These are phyloP conservation scores for Scaptodrosophila latifasciaeformis DNA, from an alignment of 2,888 invertebrate species.

Conservation along the genomic window DNA sequence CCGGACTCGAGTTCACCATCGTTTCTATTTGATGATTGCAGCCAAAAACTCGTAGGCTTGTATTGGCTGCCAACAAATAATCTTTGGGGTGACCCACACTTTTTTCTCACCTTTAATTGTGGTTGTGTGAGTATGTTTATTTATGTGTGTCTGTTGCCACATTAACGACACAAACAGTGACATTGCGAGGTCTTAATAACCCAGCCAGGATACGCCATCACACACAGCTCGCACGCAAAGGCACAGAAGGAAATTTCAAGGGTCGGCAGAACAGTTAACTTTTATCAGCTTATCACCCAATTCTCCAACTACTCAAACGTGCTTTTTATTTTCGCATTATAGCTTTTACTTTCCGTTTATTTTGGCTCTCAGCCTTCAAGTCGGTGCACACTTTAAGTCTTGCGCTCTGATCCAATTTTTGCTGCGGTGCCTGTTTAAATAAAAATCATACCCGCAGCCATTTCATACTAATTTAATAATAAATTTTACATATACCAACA, in stretches of 20 bases:
- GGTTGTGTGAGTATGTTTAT: conserved; percentile 11
- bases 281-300: neutral
- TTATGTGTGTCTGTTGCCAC: conserved; percentile 45
- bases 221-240: conserved; percentile 27
- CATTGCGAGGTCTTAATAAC: conserved; percentile 13
- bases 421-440: neutral
- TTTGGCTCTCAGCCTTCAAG: neutral
- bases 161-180: conserved; percentile 43
- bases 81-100: no score
- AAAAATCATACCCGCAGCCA: neutral
- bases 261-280: neutral
- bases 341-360: neutral
- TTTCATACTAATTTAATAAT: neutral
- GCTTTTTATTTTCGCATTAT: no score
- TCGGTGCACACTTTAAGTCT: neutral
- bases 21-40: no score
- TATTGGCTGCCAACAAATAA: no score
- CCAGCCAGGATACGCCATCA: conserved; percentile 7
- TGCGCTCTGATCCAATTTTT: neutral
- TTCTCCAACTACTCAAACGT: no score
- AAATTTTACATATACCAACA: neutral
- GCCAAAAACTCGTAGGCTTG: no score
- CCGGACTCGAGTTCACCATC: no score
- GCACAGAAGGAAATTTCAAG: no score
- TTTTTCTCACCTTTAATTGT: conserved; percentile 38